Percentiles rank a stretch among this genome's conserved stretches.
Conservation (phyloP, 2,113 vertebrate genomes). For the Maccullochella peelii region DNA sequence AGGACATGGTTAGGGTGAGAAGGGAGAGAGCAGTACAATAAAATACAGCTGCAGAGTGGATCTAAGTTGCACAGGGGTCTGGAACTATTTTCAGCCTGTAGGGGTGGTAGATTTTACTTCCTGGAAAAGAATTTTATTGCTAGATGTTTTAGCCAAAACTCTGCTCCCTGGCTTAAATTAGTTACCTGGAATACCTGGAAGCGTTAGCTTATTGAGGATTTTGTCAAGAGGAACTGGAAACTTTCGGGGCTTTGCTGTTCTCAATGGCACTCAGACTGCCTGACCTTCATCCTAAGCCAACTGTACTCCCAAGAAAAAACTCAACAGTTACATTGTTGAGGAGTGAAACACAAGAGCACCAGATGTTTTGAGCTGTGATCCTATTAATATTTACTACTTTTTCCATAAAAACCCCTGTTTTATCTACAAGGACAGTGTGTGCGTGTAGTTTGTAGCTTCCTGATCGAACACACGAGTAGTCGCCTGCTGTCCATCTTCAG, state of each 20-base stretch:
- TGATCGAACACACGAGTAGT: slow-evolving; percentile 19
- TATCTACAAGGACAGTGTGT: neutral
- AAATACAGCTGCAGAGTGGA: slow-evolving; percentile 27
- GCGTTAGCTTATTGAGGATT: slow-evolving; percentile 52
- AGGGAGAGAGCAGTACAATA: neutral
- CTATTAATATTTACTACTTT: slow-evolving; percentile 33
- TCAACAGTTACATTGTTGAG: slow-evolving; percentile 21
- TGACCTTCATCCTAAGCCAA: slow-evolving; percentile 45
- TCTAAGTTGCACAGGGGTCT: slow-evolving; percentile 45
- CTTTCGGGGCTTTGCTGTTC: slow-evolving; percentile 56
- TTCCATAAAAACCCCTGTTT: slow-evolving; percentile 28
- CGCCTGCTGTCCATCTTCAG: neutral
- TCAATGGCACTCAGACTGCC: slow-evolving; percentile 42
- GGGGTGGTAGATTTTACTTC: slow-evolving; percentile 62
- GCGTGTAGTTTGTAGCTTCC: neutral
- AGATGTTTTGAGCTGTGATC: slow-evolving; percentile 48
- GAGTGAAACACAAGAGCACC: slow-evolving; percentile 32
- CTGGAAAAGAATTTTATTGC: slow-evolving; percentile 68
- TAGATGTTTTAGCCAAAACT: slow-evolving; percentile 47
- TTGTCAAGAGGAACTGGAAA: slow-evolving; percentile 45
- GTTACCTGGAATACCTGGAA: slow-evolving; percentile 75
- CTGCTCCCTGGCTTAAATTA: slow-evolving; percentile 62
- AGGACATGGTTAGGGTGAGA: slow-evolving; percentile 12
- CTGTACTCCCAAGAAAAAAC: neutral
- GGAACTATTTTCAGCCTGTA: slow-evolving; percentile 56